Conservation (phyloP, 2,113 vertebrate genomes). For the Scomber colias region DNA sequence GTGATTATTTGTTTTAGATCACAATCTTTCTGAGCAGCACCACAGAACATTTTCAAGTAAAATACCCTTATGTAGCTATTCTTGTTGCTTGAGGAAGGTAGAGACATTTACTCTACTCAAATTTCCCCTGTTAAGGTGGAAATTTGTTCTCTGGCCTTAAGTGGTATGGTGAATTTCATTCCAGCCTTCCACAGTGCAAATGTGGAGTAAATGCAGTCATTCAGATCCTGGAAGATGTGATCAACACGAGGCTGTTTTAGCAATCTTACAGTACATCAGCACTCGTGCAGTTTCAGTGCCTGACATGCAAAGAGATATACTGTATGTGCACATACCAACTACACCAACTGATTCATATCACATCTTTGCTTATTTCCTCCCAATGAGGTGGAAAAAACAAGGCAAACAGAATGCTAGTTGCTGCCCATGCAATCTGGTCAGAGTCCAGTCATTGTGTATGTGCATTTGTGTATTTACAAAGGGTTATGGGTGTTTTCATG, state of each 20-base stretch:
- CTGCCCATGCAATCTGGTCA: not conserved
- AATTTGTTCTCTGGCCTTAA: not conserved
- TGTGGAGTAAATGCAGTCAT: constrained; percentile 14
- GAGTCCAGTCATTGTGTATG: no score
- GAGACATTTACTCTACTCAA: not conserved
- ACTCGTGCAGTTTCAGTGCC: not conserved
- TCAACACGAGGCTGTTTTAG: not conserved
- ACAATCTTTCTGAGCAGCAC: not conserved
- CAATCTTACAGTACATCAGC: constrained; percentile 18
- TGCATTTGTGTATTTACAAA: no score
- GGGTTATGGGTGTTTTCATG: not conserved
- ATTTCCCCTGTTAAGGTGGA: not conserved
- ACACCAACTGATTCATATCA: constrained; percentile 41
- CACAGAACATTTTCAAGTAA: not conserved
- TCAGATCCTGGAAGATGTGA: constrained; percentile 11
- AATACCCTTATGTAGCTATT: not conserved
- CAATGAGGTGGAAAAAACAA: constrained; percentile 48
- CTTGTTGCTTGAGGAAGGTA: not conserved
- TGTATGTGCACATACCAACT: constrained; percentile 8
- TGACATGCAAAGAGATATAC: not conserved
- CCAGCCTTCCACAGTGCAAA: constrained; percentile 3
- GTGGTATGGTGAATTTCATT: not conserved
- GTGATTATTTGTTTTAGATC: not conserved
- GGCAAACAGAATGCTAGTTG: not conserved
- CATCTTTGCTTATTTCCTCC: constrained; percentile 37